Conservation (phyloP, 2,888 invertebrate species). For the Epinotia demarniana region DNA sequence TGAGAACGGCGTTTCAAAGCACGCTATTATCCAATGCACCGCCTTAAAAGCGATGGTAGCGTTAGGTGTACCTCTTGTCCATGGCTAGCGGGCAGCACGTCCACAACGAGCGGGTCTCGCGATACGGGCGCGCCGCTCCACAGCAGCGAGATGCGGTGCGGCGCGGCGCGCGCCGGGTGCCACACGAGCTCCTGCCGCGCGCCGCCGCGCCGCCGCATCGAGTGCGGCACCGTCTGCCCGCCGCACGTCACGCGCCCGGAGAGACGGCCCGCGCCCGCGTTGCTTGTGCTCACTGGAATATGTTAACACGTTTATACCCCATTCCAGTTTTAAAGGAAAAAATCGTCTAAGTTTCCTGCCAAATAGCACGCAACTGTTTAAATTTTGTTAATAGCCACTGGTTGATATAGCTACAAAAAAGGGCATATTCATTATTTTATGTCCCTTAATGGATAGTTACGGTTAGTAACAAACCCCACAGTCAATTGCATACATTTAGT, state of each 20-base stretch:
- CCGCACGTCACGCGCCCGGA: conserved; percentile 93
- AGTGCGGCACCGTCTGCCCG: conserved; percentile 92
- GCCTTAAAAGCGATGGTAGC: background rate
- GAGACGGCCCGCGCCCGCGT: conserved; percentile 94
- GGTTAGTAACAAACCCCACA: too few relatives aligned
- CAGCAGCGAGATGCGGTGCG: conserved; percentile 93
- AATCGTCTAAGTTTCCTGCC: too few relatives aligned
- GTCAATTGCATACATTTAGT: too few relatives aligned
- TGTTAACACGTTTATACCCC: background rate
- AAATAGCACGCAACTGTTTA: too few relatives aligned
- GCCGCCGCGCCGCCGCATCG: conserved; percentile 90
- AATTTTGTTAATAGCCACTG: too few relatives aligned
- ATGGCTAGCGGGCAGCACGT: conserved; percentile 86
- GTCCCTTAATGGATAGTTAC: too few relatives aligned
- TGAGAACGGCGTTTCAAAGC: too few relatives aligned
- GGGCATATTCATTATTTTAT: too few relatives aligned
- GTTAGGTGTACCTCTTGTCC: conserved; percentile 88
- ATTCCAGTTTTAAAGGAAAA: too few relatives aligned
- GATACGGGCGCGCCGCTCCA: conserved; percentile 93
- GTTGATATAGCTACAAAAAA: too few relatives aligned
- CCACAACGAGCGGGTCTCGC: conserved; percentile 82
- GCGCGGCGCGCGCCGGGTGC: conserved; percentile 94
- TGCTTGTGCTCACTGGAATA: conserved; percentile 87
- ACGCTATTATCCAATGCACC: too few relatives aligned
- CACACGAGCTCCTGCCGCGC: conserved; percentile 92